A percentile compares a stretch with the other conserved stretches of the same genome.
Conservation (phyloP, 2,113 vertebrate genomes). For the Clupea harengus region DNA sequence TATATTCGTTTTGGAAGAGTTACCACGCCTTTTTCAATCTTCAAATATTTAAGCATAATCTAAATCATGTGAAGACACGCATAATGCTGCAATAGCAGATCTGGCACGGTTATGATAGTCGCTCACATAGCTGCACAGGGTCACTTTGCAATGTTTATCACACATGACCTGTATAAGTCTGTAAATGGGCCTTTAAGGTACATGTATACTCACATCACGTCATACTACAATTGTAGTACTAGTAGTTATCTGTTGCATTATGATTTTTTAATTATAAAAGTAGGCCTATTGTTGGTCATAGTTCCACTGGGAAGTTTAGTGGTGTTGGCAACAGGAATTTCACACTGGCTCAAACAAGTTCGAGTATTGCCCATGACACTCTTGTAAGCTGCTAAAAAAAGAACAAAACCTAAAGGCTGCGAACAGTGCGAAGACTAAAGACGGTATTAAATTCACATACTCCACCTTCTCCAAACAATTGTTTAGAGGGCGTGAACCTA, state of each 20-base stretch:
- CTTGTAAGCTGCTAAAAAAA: neutral
- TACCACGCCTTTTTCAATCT: neutral
- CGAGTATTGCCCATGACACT: neutral
- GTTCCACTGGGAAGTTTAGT: neutral
- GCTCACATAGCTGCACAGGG: no score
- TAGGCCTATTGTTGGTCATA: no score
- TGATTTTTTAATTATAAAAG: no score
- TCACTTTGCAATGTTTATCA: no score
- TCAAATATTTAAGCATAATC: neutral
- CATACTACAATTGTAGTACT: no score
- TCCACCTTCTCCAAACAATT: slow-evolving; percentile 17
- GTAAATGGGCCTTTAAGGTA: no score
- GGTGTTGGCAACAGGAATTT: neutral
- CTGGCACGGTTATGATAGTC: no score
- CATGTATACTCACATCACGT: no score
- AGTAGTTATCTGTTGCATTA: no score
- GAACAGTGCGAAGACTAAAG: neutral
- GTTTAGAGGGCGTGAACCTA: neutral
- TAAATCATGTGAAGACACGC: neutral
- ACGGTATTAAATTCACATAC: slow-evolving; percentile 10
- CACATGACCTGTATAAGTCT: no score
- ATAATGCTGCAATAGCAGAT: no score
- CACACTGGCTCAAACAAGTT: neutral
- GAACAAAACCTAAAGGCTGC: neutral
- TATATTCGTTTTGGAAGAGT: neutral